Evolutionary conservation across 2,888 invertebrate genomes (phyloP), one percentile per base, ranked within the genome.

Genomic region (Dryomyza anilis): DNA sequence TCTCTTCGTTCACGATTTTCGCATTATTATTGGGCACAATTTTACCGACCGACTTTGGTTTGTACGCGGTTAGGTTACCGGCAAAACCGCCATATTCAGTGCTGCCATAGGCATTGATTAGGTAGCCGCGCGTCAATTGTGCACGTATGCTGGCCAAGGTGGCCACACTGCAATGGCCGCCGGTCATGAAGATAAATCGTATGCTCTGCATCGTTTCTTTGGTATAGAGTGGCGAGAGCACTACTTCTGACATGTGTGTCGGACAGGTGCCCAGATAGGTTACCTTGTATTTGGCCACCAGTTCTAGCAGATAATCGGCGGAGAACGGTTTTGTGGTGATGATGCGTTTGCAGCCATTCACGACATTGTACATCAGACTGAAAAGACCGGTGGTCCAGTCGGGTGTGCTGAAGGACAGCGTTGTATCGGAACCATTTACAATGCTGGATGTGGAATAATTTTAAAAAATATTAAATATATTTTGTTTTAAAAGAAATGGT

Each of bases 361-460:
- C 56, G 4, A 68, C 67, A 43, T 70, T 68, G 4, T 68, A 52
- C 12, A 75, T 62, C 12, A 72, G 67, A 4, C 60, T 64, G 29
- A 65, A 67, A 33, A 74, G 52, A 0, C 78, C 79, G 3, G 72
- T 67, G 2, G 74, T 33, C 78, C 78, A 78, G 55, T 79, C 76
- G 16, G 78, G 30, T 0, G 73, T 69, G 56, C 74, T 76, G 16
- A 70, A 72, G 33, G 67, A 65, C 3, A 68, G 70, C 12, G 71
- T 61, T 0, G 74, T 63, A 2, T 75, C 72, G 25, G 69, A 67
- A 21, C 70, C 67, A n/a, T 67, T 70, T 3, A 65, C 61, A 0
- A 68, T 53, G n/a, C 75, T 74, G 25, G 39, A n/a, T n/a, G n/a
- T n/a, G n/a, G n/a, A 16, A 48, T 4, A 48, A 19, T 10, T 7